These are phyloP conservation scores for Melinaea menophilus DNA, from an alignment of 2,888 invertebrate species.

Conservation along the genomic window DNA sequence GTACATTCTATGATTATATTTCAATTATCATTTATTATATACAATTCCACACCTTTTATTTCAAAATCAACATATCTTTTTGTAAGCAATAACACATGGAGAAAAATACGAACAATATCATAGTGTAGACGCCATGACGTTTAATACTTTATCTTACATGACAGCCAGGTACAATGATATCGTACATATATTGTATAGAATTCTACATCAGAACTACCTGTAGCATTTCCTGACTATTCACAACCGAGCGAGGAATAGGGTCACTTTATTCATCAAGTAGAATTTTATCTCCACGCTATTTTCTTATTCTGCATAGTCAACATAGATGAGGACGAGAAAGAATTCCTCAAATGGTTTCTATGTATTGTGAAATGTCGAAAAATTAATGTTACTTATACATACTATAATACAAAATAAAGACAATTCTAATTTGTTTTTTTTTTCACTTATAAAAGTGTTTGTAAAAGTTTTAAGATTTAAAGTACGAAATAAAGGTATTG, in stretches of 20 bases:
- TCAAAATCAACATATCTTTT: too few species aligned
- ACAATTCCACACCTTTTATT: too few species aligned
- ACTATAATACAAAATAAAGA: too few species aligned
- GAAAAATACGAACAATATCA: conserved; percentile 27
- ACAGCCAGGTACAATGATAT: conserved; percentile 14
- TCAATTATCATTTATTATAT: too few species aligned
- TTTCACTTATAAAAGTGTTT: conserved; percentile 1
- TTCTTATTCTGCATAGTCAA: conserved; percentile 15
- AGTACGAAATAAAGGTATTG: too few species aligned
- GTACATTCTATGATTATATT: too few species aligned
- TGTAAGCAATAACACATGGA: too few species aligned
- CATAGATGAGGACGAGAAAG: neutral
- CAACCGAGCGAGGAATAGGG: conserved; percentile 23
- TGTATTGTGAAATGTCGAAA: too few species aligned
- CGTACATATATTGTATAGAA: conserved; percentile 7
- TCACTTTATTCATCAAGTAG: conserved; percentile 28
- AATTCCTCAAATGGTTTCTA: too few species aligned
- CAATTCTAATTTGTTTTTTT: conserved; percentile 2
- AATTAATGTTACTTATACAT: too few species aligned
- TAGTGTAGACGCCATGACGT: conserved; percentile 8
- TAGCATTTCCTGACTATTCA: conserved; percentile 30
- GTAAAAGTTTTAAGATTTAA: too few species aligned
- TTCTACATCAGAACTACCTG: conserved; percentile 26
- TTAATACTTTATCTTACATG: conserved; percentile 14
- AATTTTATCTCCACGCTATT: conserved; percentile 28